These are phyloP conservation scores for Brachycybe producta DNA, from an alignment of 2,888 invertebrate genomes.

Conservation along the genomic window DNA sequence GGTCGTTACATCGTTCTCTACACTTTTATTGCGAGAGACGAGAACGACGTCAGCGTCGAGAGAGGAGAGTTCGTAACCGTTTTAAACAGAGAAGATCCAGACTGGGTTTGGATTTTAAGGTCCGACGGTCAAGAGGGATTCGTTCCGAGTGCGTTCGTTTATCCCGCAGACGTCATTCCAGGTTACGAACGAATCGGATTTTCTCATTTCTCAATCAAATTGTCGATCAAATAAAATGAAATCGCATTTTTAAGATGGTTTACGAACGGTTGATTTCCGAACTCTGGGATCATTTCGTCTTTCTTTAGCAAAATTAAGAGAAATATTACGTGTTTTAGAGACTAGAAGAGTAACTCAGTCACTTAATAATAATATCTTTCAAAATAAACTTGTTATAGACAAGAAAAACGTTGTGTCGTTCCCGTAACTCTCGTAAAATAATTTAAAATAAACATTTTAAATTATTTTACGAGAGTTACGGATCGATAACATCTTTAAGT, in stretches of 20 bases:
- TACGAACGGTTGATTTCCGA: too few species aligned
- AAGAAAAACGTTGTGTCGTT: too few species aligned
- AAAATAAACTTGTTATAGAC: too few species aligned
- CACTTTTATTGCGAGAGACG: constrained; percentile 82
- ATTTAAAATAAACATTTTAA: too few species aligned
- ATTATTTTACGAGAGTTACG: too few species aligned
- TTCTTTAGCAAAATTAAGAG: too few species aligned
- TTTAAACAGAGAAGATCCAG: constrained; percentile 82
- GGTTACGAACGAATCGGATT: constrained; percentile 31
- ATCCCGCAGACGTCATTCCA: constrained; percentile 68
- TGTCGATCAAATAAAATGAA: background rate
- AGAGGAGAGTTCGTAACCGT: constrained; percentile 92
- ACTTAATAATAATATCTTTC: too few species aligned
- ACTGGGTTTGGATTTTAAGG: constrained; percentile 92
- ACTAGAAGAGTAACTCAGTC: too few species aligned
- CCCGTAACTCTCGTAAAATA: too few species aligned
- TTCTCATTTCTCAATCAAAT: background rate
- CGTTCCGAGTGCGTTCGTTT: constrained; percentile 86
- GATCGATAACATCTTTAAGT: too few species aligned
- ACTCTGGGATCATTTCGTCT: constrained; percentile 1
- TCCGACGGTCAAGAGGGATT: constrained; percentile 90
- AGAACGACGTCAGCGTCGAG: constrained; percentile 86
- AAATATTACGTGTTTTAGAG: too few species aligned
- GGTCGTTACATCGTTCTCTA: constrained; percentile 85
- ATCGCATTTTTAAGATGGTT: too few species aligned